Percentiles rank a stretch among this genome's conserved stretches.
phyloP scores from a whole-genome alignment of 2,888 invertebrate species.

The Polia nebulosa region DNA sequence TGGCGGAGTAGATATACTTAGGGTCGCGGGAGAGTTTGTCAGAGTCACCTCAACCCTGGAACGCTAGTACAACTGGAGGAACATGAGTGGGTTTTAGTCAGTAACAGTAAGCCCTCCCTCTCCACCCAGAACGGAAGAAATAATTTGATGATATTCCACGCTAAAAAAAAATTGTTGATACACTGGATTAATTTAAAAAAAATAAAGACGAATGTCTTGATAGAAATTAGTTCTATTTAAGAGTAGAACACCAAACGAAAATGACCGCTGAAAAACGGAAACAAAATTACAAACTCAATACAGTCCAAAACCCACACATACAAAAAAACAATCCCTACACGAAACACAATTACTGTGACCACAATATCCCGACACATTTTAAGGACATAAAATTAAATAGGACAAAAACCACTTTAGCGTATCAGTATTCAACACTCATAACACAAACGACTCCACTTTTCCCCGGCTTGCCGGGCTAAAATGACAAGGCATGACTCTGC shows the following conservation, averaged over 20 bases:
- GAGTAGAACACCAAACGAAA: neutral
- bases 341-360: constrained; percentile 47
- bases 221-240: too few relatives aligned
- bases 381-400: constrained; percentile 66
- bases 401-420: constrained; percentile 66
- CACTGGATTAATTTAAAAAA: too few relatives aligned
- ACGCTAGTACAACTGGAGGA: too few relatives aligned
- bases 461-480: constrained; percentile 75
- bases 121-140: too few relatives aligned
- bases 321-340: constrained; percentile 4
- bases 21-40: too few relatives aligned
- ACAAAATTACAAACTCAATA: neutral
- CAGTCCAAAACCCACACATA: constrained; percentile 4
- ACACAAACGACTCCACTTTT: constrained; percentile 76
- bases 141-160: too few relatives aligned
- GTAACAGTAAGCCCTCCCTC: too few relatives aligned
- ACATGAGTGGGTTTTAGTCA: too few relatives aligned
- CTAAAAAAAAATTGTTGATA: too few relatives aligned
- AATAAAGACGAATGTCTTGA: too few relatives aligned
- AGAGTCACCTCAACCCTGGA: too few relatives aligned
- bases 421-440: constrained; percentile 73
- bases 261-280: neutral
- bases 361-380: constrained; percentile 49
- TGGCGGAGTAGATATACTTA: neutral
- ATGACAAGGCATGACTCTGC: constrained; percentile 89